Base-by-base conservation (phyloP, 1,140 invertebrate species). In the Formica selysi region DNA sequence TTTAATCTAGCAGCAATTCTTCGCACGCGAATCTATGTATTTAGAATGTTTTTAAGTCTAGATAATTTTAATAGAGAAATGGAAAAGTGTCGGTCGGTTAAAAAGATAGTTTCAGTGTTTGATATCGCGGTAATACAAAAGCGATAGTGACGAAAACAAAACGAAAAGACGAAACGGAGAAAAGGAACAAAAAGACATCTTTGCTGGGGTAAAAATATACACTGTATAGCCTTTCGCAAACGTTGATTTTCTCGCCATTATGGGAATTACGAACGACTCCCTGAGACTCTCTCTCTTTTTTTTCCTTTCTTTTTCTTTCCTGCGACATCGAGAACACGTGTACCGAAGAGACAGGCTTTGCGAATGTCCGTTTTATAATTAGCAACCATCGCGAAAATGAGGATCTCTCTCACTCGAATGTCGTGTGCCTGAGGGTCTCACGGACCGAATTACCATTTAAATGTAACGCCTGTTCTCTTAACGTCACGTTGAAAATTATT, bases 141-240 rank as follows among this genome's bases (percentile, higher is more conserved):
- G 10, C 6, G 7, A 57, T 22, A 11, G 26, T 7, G 29, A 54
- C 26, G 59, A 86, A 59, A 8, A 22, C 19, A 76, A 48, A 59
- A 73, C 5, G 22, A 5, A 32, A 26, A 1, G 2, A 5, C 11
- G 16, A 32, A 8, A 61, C 65, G 13, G 59, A 57, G 73, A 85
- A 83, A 89, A 89, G 87, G 89, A 81, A 84, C 48, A 71, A 51
- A 13, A 51, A 51, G n/a, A 38, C 86, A 44, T 16, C 7, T 65
- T 65, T 13, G 51, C 86, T 78, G 86, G 76, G 85, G 89, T 92
- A 93, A 92, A 93, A 93, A 92, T 90, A 89, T 91, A 93, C 87
- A 84, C 71, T 10, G 29, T 10, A 64, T 89, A 88, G 86, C 79
- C 89, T 92, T 93, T 91, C 83, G 86, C 87, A 84, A 78, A 79